A percentile compares a stretch with the other conserved stretches of the same genome.
These are phyloP conservation scores for Sardinella longiceps DNA, from an alignment of 2,797 vertebrate genomes.

Conservation along the genomic window DNA sequence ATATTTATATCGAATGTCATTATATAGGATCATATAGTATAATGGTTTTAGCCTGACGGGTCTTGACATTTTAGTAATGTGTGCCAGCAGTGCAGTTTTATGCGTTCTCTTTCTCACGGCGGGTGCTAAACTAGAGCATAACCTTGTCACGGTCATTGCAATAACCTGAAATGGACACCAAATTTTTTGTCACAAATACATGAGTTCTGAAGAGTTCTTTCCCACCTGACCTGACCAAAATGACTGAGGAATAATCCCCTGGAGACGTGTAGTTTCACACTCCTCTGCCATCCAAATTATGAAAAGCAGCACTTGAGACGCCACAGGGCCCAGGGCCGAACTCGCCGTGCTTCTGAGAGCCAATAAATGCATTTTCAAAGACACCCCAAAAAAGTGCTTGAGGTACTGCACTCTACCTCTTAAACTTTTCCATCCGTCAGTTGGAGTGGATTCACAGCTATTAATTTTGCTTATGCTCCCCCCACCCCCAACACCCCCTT, in stretches of 20 bases:
- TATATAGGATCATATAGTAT: neutral
- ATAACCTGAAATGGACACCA: neutral
- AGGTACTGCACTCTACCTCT: constrained; percentile 49
- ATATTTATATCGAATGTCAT: neutral
- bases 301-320: no score
- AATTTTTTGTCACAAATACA: neutral
- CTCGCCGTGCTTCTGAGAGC: neutral
- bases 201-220: neutral
- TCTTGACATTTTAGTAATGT: neutral
- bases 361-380: constrained; percentile 12
- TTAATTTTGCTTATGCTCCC: constrained; percentile 57
- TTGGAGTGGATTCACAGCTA: constrained; percentile 44
- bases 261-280: neutral
- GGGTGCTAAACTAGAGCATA: neutral
- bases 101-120: neutral
- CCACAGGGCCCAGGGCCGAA: neutral
- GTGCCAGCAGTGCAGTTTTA: neutral
- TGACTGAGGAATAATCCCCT: neutral
- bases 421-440: constrained; percentile 54
- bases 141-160: neutral
- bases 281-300: neutral
- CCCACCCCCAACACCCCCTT: neutral
- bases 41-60: neutral
- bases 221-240: neutral
- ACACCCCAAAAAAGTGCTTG: constrained; percentile 4